phyloP scores from a whole-genome alignment of 2,888 invertebrate species.

The Acanthococcus lagerstroemiae region DNA sequence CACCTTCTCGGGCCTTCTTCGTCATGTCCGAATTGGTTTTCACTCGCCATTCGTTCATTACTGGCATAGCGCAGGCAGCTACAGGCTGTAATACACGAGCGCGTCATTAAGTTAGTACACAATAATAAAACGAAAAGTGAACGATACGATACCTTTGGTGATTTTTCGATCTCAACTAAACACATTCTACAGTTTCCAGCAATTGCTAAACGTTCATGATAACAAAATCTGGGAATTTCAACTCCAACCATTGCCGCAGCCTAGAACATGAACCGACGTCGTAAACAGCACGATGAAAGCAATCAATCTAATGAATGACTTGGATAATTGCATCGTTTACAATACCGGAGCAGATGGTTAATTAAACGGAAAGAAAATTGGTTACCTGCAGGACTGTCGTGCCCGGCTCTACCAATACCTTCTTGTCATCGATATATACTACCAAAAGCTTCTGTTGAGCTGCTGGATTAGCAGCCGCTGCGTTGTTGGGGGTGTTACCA shows the following conservation, averaged over 20 bases:
- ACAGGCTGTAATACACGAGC: constrained; percentile 63
- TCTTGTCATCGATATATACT: constrained; percentile 94
- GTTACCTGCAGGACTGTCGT: constrained; percentile 89
- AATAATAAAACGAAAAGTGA: not conserved
- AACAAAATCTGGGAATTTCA: constrained; percentile 98
- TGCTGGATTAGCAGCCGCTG: constrained; percentile 40
- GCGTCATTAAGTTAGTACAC: no score
- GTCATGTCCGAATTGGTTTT: constrained; percentile 96
- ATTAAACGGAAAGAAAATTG: not conserved
- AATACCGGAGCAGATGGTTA: no score
- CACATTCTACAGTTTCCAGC: constrained; percentile 99
- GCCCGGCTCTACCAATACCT: constrained; percentile 87
- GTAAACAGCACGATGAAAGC: no score
- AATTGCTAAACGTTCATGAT: constrained; percentile 94
- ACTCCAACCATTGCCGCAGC: constrained; percentile 91
- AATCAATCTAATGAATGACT: no score
- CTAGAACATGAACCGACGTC: constrained; percentile 47
- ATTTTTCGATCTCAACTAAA: constrained; percentile 96
- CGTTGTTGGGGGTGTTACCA: constrained; percentile 5
- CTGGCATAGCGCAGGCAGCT: constrained; percentile 99
- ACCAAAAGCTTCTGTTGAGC: constrained; percentile 64
- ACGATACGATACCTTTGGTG: constrained; percentile 58
- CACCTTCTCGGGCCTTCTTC: constrained; percentile 67
- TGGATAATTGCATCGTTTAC: no score
- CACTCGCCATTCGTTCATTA: constrained; percentile 99